Conservation (phyloP, 2,113 vertebrate genomes). For the Pelusios castaneus region DNA sequence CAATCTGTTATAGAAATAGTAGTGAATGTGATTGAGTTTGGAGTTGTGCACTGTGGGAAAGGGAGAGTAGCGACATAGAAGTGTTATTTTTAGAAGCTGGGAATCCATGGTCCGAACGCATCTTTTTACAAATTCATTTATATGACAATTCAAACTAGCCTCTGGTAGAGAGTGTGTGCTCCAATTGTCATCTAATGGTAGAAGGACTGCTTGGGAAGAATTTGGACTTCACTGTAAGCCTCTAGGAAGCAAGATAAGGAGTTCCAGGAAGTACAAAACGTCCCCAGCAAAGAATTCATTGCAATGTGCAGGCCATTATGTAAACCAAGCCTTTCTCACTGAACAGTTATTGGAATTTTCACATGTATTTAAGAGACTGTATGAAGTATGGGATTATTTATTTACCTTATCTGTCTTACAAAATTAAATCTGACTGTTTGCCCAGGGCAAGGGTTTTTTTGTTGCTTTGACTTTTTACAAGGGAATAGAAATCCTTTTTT, state of each 20-base stretch:
- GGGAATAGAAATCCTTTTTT: too few species aligned
- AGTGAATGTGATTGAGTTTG: background rate
- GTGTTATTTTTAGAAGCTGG: background rate
- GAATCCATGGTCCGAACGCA: background rate
- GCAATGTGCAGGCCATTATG: background rate
- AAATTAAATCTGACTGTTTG: background rate
- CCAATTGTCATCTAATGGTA: background rate
- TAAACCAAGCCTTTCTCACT: background rate
- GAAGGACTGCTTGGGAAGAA: background rate
- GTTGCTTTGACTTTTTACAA: too few species aligned
- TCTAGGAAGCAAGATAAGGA: background rate
- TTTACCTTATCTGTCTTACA: background rate
- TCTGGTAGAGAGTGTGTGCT: background rate
- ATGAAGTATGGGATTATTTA: background rate
- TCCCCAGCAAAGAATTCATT: background rate
- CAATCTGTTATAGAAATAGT: background rate
- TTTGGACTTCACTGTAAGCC: background rate
- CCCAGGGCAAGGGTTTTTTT: too few species aligned
- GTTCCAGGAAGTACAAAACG: background rate
- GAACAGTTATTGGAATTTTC: background rate
- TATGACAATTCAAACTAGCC: background rate
- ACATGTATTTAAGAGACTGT: background rate
- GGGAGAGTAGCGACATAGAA: too few species aligned
- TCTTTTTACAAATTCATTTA: background rate
- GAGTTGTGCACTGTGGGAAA: background rate